A percentile compares a stretch with the other conserved stretches of the same genome.
phyloP scores from a whole-genome alignment of 2,113 vertebrate species.

The Oryctolagus cuniculus region mOryCun1.1 NC_091443.1:75652001-75652500 shows the following conservation, averaged over 20 bases:
- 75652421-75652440: conserved; percentile 9
- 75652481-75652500: neutral
- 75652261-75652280: conserved; percentile 59
- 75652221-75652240: conserved; percentile 59
- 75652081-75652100: neutral
- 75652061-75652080: conserved; percentile 16
- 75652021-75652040: neutral
- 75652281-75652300: neutral
- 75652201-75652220: conserved; percentile 62
- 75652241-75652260: conserved; percentile 28
- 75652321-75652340: conserved; percentile 66
- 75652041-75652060: conserved; percentile 31
- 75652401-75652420: conserved; percentile 41
- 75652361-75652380: neutral
- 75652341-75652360: conserved; percentile 71
- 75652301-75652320: conserved; percentile 76
- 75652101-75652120: neutral
- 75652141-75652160: conserved; percentile 36
- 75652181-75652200: conserved; percentile 47
- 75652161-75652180: conserved; percentile 24
- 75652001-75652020: neutral
- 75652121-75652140: neutral
- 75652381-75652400: neutral
- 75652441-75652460: neutral
- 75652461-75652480: neutral